These are phyloP conservation scores for Pelecanus crispus DNA, from an alignment of 2,113 vertebrate species.

Conservation along the genomic window DNA sequence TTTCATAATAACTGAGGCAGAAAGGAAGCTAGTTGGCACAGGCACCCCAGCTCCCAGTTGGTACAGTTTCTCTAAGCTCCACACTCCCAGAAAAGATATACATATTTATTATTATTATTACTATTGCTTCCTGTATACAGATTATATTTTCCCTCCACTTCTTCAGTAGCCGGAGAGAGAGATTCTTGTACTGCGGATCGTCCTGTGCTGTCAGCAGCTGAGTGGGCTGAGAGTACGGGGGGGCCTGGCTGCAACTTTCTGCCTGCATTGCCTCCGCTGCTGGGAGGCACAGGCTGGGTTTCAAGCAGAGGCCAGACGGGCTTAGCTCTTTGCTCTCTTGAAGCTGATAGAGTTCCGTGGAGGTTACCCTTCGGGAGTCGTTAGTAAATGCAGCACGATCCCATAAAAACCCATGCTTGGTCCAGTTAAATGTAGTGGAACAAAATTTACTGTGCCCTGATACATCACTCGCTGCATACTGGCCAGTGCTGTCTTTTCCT, in stretches of 20 bases:
- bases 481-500: background rate
- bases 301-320: background rate
- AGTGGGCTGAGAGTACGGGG: background rate
- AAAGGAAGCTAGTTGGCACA: background rate
- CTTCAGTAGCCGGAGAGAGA: background rate
- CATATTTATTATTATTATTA: background rate
- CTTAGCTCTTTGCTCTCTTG: background rate
- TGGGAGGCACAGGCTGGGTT: background rate
- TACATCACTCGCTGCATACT: rapidly evolving
- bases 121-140: background rate
- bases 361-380: background rate
- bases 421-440: background rate
- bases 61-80: background rate
- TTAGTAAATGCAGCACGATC: background rate
- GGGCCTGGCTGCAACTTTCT: background rate
- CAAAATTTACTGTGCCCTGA: background rate
- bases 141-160: background rate
- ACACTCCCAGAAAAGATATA: background rate
- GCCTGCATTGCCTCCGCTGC: background rate
- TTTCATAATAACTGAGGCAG: background rate
- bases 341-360: background rate
- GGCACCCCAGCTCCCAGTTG: background rate
- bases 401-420: background rate
- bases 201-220: background rate
- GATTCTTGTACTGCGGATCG: background rate